Evolutionary conservation across 2,797 vertebrate genomes (phyloP).

Genomic region (Notamacropus eugenii): DNA sequence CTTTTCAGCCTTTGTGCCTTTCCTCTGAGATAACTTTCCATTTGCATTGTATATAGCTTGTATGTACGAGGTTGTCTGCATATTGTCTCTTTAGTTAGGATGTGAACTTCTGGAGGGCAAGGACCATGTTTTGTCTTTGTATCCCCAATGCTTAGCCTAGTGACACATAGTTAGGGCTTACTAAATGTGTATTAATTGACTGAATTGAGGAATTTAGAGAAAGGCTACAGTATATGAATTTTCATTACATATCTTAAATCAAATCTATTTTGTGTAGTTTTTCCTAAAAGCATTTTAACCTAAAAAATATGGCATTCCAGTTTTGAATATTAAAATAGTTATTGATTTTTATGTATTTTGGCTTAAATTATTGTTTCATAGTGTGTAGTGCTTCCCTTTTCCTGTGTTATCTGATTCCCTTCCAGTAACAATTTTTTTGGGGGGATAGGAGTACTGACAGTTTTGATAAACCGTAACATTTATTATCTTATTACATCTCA

Average conservation of each 20-base stretch:
- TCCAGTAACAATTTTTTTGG: not conserved
- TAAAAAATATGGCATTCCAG: not conserved
- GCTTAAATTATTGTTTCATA: not conserved
- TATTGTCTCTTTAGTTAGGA: not conserved
- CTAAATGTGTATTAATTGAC: not conserved
- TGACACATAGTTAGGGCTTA: not conserved
- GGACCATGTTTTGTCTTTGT: not conserved
- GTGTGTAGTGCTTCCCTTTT: not conserved
- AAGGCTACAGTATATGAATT: not conserved
- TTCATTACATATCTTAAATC: not conserved
- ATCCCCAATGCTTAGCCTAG: not conserved
- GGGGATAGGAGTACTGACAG: not conserved
- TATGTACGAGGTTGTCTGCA: not conserved
- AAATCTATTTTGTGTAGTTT: constrained; percentile 11
- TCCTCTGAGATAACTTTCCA: not conserved
- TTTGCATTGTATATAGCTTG: not conserved
- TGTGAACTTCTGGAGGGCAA: not conserved
- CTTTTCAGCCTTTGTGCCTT: not conserved
- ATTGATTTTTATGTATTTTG: not conserved
- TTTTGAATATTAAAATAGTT: constrained; percentile 5
- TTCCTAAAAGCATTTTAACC: not conserved
- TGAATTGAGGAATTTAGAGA: not conserved
- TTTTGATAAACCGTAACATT: not conserved
- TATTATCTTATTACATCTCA: constrained; percentile 2
- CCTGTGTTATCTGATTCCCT: not conserved